These are phyloP conservation scores for Lota lota DNA, from an alignment of 2,113 vertebrate genomes.

Conservation along the genomic window DNA sequence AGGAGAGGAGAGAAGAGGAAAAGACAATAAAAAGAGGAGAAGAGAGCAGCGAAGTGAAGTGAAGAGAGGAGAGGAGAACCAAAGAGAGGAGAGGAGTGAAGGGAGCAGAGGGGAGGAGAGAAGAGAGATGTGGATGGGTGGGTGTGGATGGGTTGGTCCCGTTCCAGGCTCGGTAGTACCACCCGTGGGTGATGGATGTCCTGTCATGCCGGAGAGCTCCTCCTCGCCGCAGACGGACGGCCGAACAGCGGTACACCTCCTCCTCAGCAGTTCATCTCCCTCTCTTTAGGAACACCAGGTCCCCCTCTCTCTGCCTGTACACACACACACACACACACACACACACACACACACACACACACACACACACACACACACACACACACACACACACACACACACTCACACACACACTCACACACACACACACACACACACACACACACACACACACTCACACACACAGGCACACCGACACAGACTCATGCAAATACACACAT, in stretches of 20 bases:
- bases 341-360: conserved; percentile 17
- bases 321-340: conserved; percentile 22
- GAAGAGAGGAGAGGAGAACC: conserved; percentile 1
- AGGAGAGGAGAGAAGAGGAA: conserved; percentile 12
- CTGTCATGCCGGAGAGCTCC: conserved; percentile 61
- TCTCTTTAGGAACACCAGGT: conserved; percentile 35
- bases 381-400: conserved; percentile 2
- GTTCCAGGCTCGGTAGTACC: conserved; percentile 62
- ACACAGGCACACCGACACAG: too few species aligned
- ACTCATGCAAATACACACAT: too few species aligned
- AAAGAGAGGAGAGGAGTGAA: background rate
- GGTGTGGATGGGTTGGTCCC: conserved; percentile 50
- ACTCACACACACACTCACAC: background rate
- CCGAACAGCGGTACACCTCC: conserved; percentile 61
- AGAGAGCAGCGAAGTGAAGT: conserved; percentile 10
- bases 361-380: conserved; percentile 8
- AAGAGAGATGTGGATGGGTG: too few species aligned
- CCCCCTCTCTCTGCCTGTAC: conserved; percentile 15
- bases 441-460: background rate
- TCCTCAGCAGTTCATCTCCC: conserved; percentile 50
- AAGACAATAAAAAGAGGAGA: conserved; percentile 52
- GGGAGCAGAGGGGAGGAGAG: too few species aligned
- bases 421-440: background rate
- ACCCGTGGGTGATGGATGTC: conserved; percentile 68
- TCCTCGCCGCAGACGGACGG: conserved; percentile 65